Base-by-base conservation (phyloP, 2,113 vertebrate species). In the Zosterops hypoxanthus region DNA sequence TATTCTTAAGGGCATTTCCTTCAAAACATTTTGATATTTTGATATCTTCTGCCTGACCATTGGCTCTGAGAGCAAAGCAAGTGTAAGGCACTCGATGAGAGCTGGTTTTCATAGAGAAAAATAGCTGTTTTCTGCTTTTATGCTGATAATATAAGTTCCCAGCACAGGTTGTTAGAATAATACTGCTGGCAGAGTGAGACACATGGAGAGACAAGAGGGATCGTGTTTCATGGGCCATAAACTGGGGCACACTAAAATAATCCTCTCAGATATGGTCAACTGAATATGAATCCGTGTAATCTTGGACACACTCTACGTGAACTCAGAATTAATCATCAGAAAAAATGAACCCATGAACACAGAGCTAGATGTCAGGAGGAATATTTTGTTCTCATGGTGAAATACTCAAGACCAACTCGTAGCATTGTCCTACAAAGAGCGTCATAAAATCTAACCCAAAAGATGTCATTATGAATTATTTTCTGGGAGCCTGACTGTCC, bases 251-350 rank as follows among this genome's bases (percentile, higher is more conserved):
- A 88, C 95, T 94, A 79, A 94, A 95, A 90, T 97, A 97, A 97
- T 96, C 96, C 95, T 93, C 92, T 97, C 94, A 93, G 95, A 95
- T 97, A 96, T 96, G 96, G 95, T 96, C 94, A 97, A 96, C 93
- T 96, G 96, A 83, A 69, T 96, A 86, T 95, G 96, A 97, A 97
- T 97, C 96, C 80, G 0, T 86, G 88, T 96, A 97, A 97, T 97
- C 96, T 96, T 88, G 90, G 96, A 75, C 95, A 97, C 88, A 95
- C 95, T 96, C 95, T 97, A 65, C 3, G 6, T 97, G 96, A 96
- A 97, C 96, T 96, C 88, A 56, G 80, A 94, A 96, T 96, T 97
- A 97, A 96, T 96, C 96, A 90, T 96, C 69, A 94, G 88, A 94
- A 96, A 96, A 96, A 96, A 96, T 82, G 94, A 96, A 82, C 88